phyloP scores from a whole-genome alignment of 2,113 vertebrate species.

The Nannospalax galili region DNA sequence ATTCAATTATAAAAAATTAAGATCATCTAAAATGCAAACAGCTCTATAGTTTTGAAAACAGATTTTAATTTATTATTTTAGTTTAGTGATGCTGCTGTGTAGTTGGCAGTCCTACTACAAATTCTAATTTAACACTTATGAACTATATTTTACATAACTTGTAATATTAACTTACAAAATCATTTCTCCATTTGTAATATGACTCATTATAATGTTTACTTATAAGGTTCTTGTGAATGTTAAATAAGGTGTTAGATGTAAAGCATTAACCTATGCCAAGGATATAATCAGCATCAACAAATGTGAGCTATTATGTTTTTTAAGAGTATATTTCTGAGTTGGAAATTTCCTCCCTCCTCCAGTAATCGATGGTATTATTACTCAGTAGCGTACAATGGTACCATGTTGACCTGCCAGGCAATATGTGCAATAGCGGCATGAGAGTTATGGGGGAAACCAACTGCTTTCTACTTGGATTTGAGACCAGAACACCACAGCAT shows the following conservation, averaged over 20 bases:
- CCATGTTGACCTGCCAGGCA: not conserved
- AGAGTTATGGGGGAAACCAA: not conserved
- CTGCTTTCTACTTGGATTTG: not conserved
- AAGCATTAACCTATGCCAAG: not conserved
- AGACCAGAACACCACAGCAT: not conserved
- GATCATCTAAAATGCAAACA: slow-evolving; percentile 18
- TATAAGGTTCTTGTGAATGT: not conserved
- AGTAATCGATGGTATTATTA: too few relatives aligned
- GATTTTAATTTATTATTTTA: not conserved
- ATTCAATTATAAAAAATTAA: not conserved
- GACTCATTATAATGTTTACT: not conserved
- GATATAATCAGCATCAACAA: not conserved
- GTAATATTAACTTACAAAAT: not conserved
- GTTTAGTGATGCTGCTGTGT: not conserved
- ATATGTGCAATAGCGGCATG: not conserved
- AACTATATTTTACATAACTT: not conserved
- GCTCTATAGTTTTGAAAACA: not conserved
- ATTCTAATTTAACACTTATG: not conserved
- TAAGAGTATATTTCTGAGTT: not conserved
- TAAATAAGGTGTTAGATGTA: not conserved
- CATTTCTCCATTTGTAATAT: not conserved
- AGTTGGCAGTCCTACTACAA: not conserved
- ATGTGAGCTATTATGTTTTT: not conserved
- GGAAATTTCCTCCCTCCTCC: not conserved
- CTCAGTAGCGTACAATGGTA: not conserved